Conservation (phyloP, 1,140 invertebrate genomes). For the Elymnias hypermnestra region DNA sequence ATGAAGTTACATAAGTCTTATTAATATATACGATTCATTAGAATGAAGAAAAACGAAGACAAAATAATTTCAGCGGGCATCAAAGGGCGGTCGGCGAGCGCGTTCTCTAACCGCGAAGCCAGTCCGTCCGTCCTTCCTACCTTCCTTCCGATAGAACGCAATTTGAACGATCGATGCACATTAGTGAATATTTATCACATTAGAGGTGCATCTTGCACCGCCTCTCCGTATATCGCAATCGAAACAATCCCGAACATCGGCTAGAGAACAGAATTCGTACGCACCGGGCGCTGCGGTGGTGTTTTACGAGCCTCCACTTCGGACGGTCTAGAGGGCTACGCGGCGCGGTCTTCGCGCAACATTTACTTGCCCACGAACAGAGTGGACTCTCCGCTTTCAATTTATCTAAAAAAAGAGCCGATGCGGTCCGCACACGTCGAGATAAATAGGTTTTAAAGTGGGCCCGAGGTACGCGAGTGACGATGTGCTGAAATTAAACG, state of each 20-base stretch:
- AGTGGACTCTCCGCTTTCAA: background rate
- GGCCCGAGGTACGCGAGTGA: constrained; percentile 1
- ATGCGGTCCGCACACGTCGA: background rate
- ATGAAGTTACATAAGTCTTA: too few species aligned
- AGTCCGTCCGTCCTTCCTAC: too few species aligned
- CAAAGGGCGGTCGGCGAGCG: too few species aligned
- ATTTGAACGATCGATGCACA: too few species aligned
- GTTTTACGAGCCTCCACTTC: constrained; percentile 2
- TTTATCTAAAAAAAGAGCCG: background rate
- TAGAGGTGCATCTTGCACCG: too few species aligned
- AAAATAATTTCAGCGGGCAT: too few species aligned
- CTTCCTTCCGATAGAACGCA: too few species aligned
- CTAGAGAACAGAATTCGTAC: background rate
- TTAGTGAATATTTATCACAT: too few species aligned
- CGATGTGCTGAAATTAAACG: constrained; percentile 1
- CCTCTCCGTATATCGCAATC: background rate
- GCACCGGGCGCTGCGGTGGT: background rate
- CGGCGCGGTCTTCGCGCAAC: background rate
- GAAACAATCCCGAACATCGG: background rate
- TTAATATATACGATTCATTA: too few species aligned
- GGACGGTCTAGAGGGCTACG: background rate
- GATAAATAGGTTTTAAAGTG: background rate
- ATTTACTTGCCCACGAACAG: background rate
- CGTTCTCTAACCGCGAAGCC: too few species aligned
- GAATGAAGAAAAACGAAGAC: too few species aligned